Percentiles rank a stretch among this genome's conserved stretches.
phyloP scores from a whole-genome alignment of 1,140 invertebrate genomes.

The Drosophila ananassae region DNA sequence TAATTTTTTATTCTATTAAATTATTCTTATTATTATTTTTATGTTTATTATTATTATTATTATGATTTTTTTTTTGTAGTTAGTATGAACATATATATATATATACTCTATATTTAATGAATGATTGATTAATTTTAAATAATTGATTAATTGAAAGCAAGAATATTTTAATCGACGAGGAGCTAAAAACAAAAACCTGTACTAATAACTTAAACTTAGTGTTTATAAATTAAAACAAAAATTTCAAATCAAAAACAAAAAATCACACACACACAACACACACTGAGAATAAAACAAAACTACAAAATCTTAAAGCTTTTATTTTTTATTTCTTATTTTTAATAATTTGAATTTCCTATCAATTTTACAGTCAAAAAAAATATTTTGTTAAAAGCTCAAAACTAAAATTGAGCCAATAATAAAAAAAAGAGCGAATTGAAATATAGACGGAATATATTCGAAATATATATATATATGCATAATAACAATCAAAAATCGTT shows the following conservation, averaged over 20 bases:
- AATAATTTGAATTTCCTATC: slow-evolving; percentile 24
- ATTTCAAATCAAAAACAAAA: slow-evolving; percentile 34
- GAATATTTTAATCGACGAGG: slow-evolving; percentile 41
- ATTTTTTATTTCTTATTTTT: slow-evolving; percentile 14
- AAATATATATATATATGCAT: slow-evolving; percentile 13
- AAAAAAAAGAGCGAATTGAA: slow-evolving; percentile 28
- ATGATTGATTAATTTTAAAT: slow-evolving; percentile 61
- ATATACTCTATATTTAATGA: slow-evolving; percentile 43
- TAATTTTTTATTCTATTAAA: slow-evolving; percentile 83
- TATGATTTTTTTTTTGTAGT: slow-evolving; percentile 71
- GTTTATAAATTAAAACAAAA: slow-evolving; percentile 49
- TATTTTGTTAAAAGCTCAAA: not conserved
- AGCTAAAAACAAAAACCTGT: slow-evolving; percentile 53
- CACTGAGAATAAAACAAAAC: slow-evolving; percentile 51
- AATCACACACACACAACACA: slow-evolving; percentile 54
- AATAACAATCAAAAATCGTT: slow-evolving; percentile 15
- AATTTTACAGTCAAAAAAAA: slow-evolving; percentile 19
- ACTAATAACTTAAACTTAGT: slow-evolving; percentile 71
- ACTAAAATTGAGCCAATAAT: not conserved
- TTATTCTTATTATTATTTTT: slow-evolving; percentile 82
- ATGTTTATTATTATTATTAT: slow-evolving; percentile 77
- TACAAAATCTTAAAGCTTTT: slow-evolving; percentile 49
- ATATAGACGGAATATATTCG: slow-evolving; percentile 38
- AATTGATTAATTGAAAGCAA: slow-evolving; percentile 56
- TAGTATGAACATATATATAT: slow-evolving; percentile 47